Evolutionary conservation across 2,113 vertebrate species (phyloP), one percentile per base, ranked within the genome.

Genomic region (Lichenostomus cassidix): DNA sequence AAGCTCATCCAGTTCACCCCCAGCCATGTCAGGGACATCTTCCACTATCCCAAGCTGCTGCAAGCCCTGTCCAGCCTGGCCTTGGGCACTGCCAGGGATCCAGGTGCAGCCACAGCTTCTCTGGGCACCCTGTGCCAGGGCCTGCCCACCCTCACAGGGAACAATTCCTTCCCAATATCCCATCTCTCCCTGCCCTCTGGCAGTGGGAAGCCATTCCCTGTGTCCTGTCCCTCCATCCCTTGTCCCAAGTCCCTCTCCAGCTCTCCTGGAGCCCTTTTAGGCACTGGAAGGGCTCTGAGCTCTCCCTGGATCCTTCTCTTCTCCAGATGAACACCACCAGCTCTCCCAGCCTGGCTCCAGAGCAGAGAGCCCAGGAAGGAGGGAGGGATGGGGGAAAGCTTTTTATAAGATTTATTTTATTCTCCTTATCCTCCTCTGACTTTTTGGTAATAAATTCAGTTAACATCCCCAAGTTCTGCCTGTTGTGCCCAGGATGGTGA

Each of bases 201-300:
- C 75, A 71, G 0, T 79, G 56, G 39, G 41, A 24, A 79, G 49
- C 58, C 65, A 58, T 80, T 71, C 67, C 21, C 65, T 39, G 16
- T 22, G 58, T 73, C 35, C 76, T 80, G 35, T 49, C 58, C 58
- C 42, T 71, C 58, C 58, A 64, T 1, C 2, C 85, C 58, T 64
- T 64, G 58, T 49, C 67, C 58, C 49, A 0, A 10, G 59, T 58
- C 50, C 58, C 42, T 88, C 76, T 50, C 13, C 76, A 64, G 85
- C 76, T 80, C 58, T 80, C 21, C 15, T 80, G 67, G 67, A 73
- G 42, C 50, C 42, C 50, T 35, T 71, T 64, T 3, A 27, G 67
- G 13, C 29, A 2, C 58, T 64, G 42, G 0, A 1, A 73, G 35
- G 65, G 35, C 35, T 73, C 42, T 37, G 50, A 73, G 44, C 0